Evolutionary conservation across 2,113 vertebrate species (phyloP).

Genomic region (Siphamia tubifer): DNA sequence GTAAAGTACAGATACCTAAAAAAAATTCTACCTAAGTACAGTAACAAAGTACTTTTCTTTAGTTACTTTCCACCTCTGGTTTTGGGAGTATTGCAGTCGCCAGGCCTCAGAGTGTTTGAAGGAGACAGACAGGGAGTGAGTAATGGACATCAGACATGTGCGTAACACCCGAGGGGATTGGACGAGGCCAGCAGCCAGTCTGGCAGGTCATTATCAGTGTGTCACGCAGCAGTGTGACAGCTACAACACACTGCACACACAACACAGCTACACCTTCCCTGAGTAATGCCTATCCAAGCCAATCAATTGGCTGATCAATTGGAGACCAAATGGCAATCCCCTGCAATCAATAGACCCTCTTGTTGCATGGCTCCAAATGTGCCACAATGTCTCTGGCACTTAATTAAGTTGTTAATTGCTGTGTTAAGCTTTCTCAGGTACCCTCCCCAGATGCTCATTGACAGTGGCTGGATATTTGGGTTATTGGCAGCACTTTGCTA

Average conservation of each 20-base stretch:
- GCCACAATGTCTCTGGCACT: conserved; percentile 80
- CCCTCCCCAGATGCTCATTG: conserved; percentile 80
- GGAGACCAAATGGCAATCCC: conserved; percentile 78
- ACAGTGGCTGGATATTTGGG: conserved; percentile 79
- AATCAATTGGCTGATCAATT: conserved; percentile 81
- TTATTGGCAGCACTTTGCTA: conserved; percentile 76
- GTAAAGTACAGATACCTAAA: too few species aligned
- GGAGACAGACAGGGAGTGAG: conserved; percentile 19
- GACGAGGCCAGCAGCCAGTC: conserved; percentile 53
- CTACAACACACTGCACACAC: conserved; percentile 68
- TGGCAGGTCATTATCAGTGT: conserved; percentile 80
- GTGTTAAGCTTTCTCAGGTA: conserved; percentile 82
- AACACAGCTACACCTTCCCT: conserved; percentile 32
- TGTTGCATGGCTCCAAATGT: conserved; percentile 73
- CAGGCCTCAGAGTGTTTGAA: too few species aligned
- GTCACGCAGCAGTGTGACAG: conserved; percentile 65
- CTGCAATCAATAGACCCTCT: conserved; percentile 79
- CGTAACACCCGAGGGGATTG: conserved; percentile 47
- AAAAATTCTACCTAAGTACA: too few species aligned
- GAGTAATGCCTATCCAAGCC: conserved; percentile 78
- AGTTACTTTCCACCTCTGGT: too few species aligned
- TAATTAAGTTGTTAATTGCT: conserved; percentile 87
- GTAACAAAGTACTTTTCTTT: too few species aligned
- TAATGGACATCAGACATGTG: conserved; percentile 66
- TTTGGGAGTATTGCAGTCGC: too few species aligned